A percentile compares a stretch with the other conserved stretches of the same genome.
phyloP scores from a whole-genome alignment of 2,797 vertebrate species.

The Bovichtus diacanthus region DNA sequence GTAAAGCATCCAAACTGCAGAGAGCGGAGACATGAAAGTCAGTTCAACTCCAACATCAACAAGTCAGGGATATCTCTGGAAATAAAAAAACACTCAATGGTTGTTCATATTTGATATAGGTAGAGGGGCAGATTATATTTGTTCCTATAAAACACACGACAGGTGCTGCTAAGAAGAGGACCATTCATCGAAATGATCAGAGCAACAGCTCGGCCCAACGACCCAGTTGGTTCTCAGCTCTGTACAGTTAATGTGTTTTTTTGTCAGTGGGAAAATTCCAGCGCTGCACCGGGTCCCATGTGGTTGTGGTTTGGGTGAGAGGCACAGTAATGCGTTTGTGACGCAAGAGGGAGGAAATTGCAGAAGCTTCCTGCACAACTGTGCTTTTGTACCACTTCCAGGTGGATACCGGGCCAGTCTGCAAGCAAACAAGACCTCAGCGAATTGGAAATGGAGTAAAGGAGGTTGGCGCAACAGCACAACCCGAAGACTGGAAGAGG shows the following conservation, averaged over 20 bases:
- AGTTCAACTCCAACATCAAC: neutral
- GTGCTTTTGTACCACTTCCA: constrained; percentile 81
- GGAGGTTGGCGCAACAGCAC: constrained; percentile 48
- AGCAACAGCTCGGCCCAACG: constrained; percentile 24
- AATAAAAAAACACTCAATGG: neutral
- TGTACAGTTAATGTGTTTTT: constrained; percentile 67
- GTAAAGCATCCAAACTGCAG: neutral
- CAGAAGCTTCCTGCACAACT: constrained; percentile 84
- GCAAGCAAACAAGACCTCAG: constrained; percentile 42
- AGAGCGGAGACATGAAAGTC: constrained; percentile 6
- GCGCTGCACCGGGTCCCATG: constrained; percentile 75
- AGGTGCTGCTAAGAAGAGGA: constrained; percentile 70
- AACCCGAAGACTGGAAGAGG: constrained; percentile 32
- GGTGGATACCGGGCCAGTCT: constrained; percentile 68
- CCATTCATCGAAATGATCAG: constrained; percentile 54
- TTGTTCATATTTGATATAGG: neutral
- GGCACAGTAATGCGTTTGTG: constrained; percentile 80
- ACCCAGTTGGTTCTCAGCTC: constrained; percentile 25
- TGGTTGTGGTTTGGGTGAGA: constrained; percentile 86
- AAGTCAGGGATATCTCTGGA: neutral
- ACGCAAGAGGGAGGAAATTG: constrained; percentile 85
- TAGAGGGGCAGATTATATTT: constrained; percentile 6
- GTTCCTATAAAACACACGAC: constrained; percentile 45
- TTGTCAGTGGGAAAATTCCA: constrained; percentile 80
- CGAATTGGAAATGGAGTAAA: neutral